Evolutionary conservation across 2,797 vertebrate genomes (phyloP).

Genomic region (Enteromius anoplus): DNA sequence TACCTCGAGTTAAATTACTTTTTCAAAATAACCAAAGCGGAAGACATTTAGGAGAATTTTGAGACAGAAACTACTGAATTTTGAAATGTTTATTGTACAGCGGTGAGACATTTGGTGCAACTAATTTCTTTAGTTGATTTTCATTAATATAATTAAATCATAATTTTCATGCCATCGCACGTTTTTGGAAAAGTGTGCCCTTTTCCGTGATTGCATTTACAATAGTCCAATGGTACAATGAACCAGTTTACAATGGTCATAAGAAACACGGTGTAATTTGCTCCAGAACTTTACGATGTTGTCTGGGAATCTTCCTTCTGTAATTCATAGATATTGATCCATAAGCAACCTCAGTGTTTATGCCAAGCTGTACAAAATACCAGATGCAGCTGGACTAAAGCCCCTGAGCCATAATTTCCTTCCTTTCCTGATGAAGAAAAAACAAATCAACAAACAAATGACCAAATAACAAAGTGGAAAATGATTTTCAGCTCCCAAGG

Average conservation of each 20-base stretch:
- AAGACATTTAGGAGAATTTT: background rate
- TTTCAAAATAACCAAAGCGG: background rate
- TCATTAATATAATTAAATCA: background rate
- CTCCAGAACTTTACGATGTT: slow-evolving; percentile 8
- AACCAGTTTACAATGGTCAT: background rate
- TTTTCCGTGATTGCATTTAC: background rate
- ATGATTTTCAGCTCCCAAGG: background rate
- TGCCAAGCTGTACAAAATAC: slow-evolving; percentile 19
- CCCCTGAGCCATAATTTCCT: background rate
- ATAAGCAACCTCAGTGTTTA: slow-evolving; percentile 6
- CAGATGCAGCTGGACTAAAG: slow-evolving; percentile 20
- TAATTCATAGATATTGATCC: slow-evolving; percentile 36
- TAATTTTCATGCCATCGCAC: background rate
- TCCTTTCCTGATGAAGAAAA: background rate
- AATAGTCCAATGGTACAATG: background rate
- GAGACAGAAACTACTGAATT: background rate
- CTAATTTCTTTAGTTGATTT: background rate
- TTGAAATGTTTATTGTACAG: background rate
- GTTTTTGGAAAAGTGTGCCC: background rate
- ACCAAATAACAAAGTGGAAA: slow-evolving; percentile 8
- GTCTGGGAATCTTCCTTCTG: slow-evolving; percentile 13
- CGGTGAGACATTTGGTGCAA: background rate
- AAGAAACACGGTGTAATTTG: background rate
- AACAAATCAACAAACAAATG: slow-evolving; percentile 13
- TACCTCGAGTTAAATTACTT: background rate